Base-by-base conservation (phyloP, 2,797 vertebrate species). In the Melanotaenia pygmaea region DNA sequence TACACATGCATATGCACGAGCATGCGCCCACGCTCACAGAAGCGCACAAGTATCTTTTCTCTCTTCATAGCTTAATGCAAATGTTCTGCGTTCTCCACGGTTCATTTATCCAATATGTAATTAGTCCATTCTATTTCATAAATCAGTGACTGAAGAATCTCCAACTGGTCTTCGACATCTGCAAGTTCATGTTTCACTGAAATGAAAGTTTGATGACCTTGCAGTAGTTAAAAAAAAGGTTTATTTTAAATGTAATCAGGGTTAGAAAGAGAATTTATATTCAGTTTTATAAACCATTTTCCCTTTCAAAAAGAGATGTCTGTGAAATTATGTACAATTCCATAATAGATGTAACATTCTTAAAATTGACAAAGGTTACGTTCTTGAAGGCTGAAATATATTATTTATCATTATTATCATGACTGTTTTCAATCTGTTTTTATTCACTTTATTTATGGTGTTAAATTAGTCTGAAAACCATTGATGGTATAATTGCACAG, bases 21-120 rank as follows among this genome's bases (percentile, higher is more conserved):
- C 50, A 35, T 61, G 24, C 70, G 35, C 57, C 32, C 53, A 0
- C 60, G 32, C 65, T 20, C 68, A 24, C 76, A 50, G 38, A 20
- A 61, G 11, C 61, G 47, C 73, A 20, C 37, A 24, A 12, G 22
- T 53, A 30, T 28, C 66, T 61, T 67, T 64, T 82, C 38, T 71
- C 76, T 84, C 86, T 85, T 88, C 80, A 77, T 68, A 78, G 81
- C 79, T 86, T 80, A 86, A 90, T 86, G 80, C 72, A 89, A 91
- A 91, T 88, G 83, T 93, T 90, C 76, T 51, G 53, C 69, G 83
- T 91, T 82, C 81, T 91, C 77, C 88, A 84, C 59, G 91, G 79
- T 92, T 92, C 88, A 93, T 93, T 94, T 93, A 88, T 89, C 79
- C 80, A 60, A 72, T 89, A 83, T 89, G 84, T 91, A 92, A 94